phyloP scores from a whole-genome alignment of 2,113 vertebrate species.

The Ictalurus punctatus region DNA sequence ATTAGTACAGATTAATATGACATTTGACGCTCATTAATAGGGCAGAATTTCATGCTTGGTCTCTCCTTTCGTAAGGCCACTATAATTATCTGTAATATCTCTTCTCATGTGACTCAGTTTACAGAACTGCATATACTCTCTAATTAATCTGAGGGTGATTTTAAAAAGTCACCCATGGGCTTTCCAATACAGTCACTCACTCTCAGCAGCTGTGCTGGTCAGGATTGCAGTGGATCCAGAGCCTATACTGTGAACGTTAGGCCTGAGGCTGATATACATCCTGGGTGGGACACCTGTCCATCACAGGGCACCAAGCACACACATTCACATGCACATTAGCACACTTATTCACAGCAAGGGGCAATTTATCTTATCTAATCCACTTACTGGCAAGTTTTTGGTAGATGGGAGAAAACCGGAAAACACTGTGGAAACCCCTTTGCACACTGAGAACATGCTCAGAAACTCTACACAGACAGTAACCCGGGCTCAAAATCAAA shows the following conservation, averaged over 20 bases:
- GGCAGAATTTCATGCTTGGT: slow-evolving; percentile 53
- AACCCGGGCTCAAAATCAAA: not conserved
- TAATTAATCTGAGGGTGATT: not conserved
- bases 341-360: not conserved
- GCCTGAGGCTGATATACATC: not conserved
- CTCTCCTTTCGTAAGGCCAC: slow-evolving; percentile 28
- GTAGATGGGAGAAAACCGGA: not conserved
- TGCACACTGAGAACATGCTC: no score
- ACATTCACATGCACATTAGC: not conserved
- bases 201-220: not conserved
- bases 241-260: not conserved
- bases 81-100: slow-evolving; percentile 47
- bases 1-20: slow-evolving; percentile 61
- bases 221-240: not conserved
- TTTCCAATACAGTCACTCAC: not conserved
- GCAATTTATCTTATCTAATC: not conserved
- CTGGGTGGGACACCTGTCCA: not conserved
- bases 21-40: slow-evolving; percentile 55
- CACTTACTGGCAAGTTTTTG: not conserved
- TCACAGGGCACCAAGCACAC: not conserved
- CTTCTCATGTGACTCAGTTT: slow-evolving; percentile 18
- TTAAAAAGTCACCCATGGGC: not conserved
- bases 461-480: not conserved
- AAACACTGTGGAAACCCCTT: not conserved
- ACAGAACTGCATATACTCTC: not conserved